Conservation (phyloP, 2,888 invertebrate species). For the Aleiodes testaceus region DNA sequence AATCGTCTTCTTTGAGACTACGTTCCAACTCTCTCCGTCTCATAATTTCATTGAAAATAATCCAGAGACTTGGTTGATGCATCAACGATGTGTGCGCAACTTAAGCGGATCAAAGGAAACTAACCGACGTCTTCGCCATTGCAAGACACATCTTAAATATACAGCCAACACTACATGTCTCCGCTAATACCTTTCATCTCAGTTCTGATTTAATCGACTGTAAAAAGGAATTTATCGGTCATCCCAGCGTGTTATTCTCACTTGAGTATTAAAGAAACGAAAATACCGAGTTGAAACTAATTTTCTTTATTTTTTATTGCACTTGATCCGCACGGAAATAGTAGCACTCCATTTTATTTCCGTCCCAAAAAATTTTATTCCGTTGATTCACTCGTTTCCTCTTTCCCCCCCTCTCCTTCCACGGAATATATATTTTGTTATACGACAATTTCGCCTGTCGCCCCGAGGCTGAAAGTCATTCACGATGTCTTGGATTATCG, state of each 20-base stretch:
- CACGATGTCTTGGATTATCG: slow-evolving; percentile 13
- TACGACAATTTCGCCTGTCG: slow-evolving; percentile 16
- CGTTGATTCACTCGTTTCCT: slow-evolving; percentile 43
- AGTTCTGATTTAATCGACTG: slow-evolving; percentile 65
- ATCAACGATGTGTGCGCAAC: slow-evolving; percentile 50
- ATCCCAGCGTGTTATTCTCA: slow-evolving; percentile 50
- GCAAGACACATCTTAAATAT: slow-evolving; percentile 33
- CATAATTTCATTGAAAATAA: slow-evolving; percentile 57
- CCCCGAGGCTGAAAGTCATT: slow-evolving; percentile 14
- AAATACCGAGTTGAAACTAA: slow-evolving; percentile 22
- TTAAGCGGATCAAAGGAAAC: slow-evolving; percentile 65
- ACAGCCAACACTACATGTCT: slow-evolving; percentile 41
- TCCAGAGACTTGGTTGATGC: slow-evolving; percentile 44
- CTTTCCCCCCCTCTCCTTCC: slow-evolving; percentile 24
- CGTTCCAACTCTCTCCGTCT: background rate
- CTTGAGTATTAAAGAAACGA: too few species aligned
- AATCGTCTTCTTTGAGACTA: slow-evolving; percentile 12
- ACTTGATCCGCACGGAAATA: too few species aligned
- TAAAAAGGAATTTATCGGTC: slow-evolving; percentile 64
- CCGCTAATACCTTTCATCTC: slow-evolving; percentile 61
- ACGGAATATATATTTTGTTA: slow-evolving; percentile 13
- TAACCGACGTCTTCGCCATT: slow-evolving; percentile 26
- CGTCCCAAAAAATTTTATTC: background rate
- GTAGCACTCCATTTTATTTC: too few species aligned
- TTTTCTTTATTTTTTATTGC: background rate